These are phyloP conservation scores for Selene dorsalis DNA, from an alignment of 2,797 vertebrate species.

Conservation along the genomic window DNA sequence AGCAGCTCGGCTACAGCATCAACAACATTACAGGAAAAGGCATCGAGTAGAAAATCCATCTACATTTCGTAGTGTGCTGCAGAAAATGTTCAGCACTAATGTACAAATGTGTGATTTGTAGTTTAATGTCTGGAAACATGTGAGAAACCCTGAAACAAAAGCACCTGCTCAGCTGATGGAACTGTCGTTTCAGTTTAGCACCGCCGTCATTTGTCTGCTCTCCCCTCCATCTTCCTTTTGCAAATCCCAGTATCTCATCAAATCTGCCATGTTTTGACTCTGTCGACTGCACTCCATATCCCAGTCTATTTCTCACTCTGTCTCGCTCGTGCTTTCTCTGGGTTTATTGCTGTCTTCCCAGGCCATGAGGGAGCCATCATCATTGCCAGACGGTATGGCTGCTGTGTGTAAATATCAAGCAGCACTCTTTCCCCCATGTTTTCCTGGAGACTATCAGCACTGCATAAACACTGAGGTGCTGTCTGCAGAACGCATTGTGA, in stretches of 20 bases:
- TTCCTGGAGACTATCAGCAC: constrained; percentile 71
- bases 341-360: constrained; percentile 75
- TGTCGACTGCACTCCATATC: constrained; percentile 34
- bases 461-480: constrained; percentile 72
- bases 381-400: constrained; percentile 70
- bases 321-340: constrained; percentile 36
- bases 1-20: neutral
- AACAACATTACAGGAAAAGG: neutral
- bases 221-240: constrained; percentile 1
- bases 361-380: constrained; percentile 77
- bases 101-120: neutral
- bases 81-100: neutral
- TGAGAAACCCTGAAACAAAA: neutral
- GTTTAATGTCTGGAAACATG: neutral
- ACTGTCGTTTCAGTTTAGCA: constrained; percentile 16
- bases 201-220: constrained; percentile 29
- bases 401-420: constrained; percentile 83
- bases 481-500: constrained; percentile 53
- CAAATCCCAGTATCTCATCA: constrained; percentile 39
- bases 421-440: constrained; percentile 54
- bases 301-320: constrained; percentile 56
- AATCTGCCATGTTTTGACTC: constrained; percentile 55
- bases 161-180: neutral
- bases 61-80: neutral
- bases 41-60: neutral